Conservation (phyloP, 2,888 invertebrate species). For the Pristionchus arcanus region DNA sequence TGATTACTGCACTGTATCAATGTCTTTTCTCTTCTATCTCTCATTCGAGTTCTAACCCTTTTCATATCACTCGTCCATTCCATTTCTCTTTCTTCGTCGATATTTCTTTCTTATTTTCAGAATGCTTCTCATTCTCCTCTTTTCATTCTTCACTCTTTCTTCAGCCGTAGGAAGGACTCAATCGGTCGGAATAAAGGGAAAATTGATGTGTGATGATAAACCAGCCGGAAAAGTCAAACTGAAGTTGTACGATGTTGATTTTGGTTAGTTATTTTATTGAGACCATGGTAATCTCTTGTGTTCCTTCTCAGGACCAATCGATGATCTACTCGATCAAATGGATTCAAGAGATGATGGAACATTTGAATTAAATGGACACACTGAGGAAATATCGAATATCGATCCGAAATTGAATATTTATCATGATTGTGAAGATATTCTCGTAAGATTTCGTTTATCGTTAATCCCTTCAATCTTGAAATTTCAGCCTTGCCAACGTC, state of each 20-base stretch:
- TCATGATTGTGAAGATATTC: constrained; percentile 68
- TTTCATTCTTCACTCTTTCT: constrained; percentile 30
- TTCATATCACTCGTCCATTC: not conserved
- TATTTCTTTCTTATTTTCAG: not conserved
- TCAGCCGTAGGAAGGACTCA: constrained; percentile 45
- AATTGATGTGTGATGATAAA: constrained; percentile 52
- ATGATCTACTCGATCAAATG: constrained; percentile 51
- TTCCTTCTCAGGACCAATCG: constrained; percentile 48
- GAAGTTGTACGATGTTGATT: constrained; percentile 53
- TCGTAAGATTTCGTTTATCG: not conserved
- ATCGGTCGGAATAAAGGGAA: constrained; percentile 47
- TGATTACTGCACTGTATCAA: not conserved
- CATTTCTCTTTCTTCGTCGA: not conserved
- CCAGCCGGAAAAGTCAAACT: constrained; percentile 47
- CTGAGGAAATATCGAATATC: constrained; percentile 47
- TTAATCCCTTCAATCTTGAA: not conserved
- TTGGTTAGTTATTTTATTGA: not conserved
- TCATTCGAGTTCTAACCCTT: not conserved
- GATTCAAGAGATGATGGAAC: constrained; percentile 24
- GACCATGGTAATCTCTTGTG: not conserved
- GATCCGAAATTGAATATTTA: constrained; percentile 67
- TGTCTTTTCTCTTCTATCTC: not conserved
- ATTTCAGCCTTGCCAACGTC: constrained; percentile 66
- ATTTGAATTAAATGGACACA: constrained; percentile 46
- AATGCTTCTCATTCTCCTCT: constrained; percentile 18